phyloP scores from a whole-genome alignment of 2,113 vertebrate species.

The Perca schrenkii region DNA sequence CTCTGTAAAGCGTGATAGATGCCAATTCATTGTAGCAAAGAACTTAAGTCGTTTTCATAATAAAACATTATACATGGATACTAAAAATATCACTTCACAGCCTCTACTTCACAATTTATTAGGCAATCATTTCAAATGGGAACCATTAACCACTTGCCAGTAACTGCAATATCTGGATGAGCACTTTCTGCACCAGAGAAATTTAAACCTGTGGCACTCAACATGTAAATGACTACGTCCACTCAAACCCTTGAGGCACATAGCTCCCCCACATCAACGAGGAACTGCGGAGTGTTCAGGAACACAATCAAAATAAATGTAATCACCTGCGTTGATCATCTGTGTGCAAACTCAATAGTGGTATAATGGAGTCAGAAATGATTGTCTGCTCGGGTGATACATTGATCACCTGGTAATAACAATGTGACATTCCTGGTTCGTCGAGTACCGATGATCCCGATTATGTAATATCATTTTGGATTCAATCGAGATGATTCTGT shows the following conservation, averaged over 20 bases:
- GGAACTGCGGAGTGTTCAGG: slow-evolving; percentile 47
- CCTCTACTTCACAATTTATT: slow-evolving; percentile 52
- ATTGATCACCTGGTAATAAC: slow-evolving; percentile 61
- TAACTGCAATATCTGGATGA: slow-evolving; percentile 61
- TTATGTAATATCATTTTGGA: slow-evolving; percentile 41
- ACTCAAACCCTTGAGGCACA: slow-evolving; percentile 64
- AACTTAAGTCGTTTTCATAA: slow-evolving; percentile 28
- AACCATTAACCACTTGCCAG: slow-evolving; percentile 71
- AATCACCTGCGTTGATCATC: slow-evolving; percentile 12
- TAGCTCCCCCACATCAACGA: slow-evolving; percentile 56
- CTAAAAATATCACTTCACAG: slow-evolving; percentile 49
- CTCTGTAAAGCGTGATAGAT: slow-evolving; percentile 9
- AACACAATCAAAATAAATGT: slow-evolving; percentile 59
- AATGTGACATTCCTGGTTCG: slow-evolving; percentile 13
- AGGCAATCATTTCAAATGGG: slow-evolving; percentile 69
- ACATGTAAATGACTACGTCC: slow-evolving; percentile 69
- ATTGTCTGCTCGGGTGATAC: slow-evolving; percentile 25
- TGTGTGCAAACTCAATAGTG: slow-evolving; percentile 6
- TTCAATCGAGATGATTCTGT: slow-evolving; percentile 50
- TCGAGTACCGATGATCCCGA: not conserved
- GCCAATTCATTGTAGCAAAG: not conserved
- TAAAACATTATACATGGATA: slow-evolving; percentile 31
- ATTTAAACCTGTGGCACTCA: slow-evolving; percentile 66
- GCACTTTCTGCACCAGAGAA: slow-evolving; percentile 56
- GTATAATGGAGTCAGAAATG: slow-evolving; percentile 39